Percentiles rank a stretch among this genome's conserved stretches.
These are phyloP conservation scores for Rhopalosiphum maidis DNA, from an alignment of 1,140 invertebrate genomes.

Conservation along the genomic window DNA sequence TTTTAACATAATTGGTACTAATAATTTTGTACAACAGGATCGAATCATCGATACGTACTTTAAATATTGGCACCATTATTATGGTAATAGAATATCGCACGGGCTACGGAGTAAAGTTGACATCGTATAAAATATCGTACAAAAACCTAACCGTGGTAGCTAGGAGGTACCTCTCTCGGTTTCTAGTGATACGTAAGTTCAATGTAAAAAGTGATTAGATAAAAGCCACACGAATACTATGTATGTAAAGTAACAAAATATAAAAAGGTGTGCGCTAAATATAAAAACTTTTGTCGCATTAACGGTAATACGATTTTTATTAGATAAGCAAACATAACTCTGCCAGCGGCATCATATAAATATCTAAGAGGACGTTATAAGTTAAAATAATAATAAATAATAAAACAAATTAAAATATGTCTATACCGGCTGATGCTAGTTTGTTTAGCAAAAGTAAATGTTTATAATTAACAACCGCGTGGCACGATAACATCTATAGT, in stretches of 20 bases:
- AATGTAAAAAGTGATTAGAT: background rate
- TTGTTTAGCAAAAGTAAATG: background rate
- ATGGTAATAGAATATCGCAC: background rate
- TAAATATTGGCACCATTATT: background rate
- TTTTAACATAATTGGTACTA: background rate
- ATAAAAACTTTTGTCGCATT: slow-evolving; percentile 4
- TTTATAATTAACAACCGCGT: background rate
- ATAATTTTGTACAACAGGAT: background rate
- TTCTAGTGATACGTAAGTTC: background rate
- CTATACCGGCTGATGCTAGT: background rate
- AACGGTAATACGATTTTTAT: background rate
- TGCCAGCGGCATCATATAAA: slow-evolving; percentile 3
- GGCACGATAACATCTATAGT: background rate
- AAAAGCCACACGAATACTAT: background rate
- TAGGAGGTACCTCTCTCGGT: background rate
- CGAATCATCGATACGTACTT: background rate
- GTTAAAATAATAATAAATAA: background rate
- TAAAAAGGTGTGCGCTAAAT: background rate
- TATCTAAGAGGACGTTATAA: background rate
- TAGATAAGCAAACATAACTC: background rate
- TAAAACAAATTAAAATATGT: background rate
- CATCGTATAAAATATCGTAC: background rate
- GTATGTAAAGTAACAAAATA: background rate
- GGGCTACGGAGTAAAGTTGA: background rate
- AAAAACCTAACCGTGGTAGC: too few species aligned